These are phyloP conservation scores for Phania funesta DNA, from an alignment of 2,888 invertebrate species.

Conservation along the genomic window DNA sequence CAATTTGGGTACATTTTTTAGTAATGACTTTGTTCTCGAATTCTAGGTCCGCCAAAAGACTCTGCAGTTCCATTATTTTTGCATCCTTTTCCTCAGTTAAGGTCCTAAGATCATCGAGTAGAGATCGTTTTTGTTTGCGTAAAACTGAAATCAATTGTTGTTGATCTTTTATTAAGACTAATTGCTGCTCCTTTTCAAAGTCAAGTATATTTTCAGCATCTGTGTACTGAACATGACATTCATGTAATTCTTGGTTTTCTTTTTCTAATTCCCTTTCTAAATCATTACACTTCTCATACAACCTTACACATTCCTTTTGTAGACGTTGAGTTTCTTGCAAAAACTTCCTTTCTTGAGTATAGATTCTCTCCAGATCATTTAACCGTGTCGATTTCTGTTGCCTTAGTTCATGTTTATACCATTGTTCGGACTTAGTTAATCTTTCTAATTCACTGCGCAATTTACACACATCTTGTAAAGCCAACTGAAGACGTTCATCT, in stretches of 20 bases:
- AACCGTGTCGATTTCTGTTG: conserved; percentile 75
- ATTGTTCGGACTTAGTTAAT: conserved; percentile 77
- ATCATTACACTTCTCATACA: conserved; percentile 73
- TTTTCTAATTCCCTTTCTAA: conserved; percentile 71
- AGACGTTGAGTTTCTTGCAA: conserved; percentile 77
- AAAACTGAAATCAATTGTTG: conserved; percentile 76
- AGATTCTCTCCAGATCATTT: conserved; percentile 77
- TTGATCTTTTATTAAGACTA: conserved; percentile 73
- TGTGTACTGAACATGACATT: conserved; percentile 17
- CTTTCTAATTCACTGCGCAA: conserved; percentile 77
- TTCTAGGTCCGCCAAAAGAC: conserved; percentile 73
- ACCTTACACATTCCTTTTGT: conserved; percentile 74
- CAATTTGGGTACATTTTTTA: conserved; percentile 73
- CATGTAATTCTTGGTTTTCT: conserved; percentile 58
- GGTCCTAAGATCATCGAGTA: conserved; percentile 74
- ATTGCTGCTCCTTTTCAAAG: conserved; percentile 74
- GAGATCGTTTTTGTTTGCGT: conserved; percentile 76
- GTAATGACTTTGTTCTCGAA: conserved; percentile 77
- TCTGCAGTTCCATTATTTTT: conserved; percentile 73
- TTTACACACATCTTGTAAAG: conserved; percentile 74
- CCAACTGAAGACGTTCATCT: conserved; percentile 71
- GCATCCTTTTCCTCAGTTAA: conserved; percentile 74
- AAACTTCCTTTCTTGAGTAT: conserved; percentile 78
- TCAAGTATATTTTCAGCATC: conserved; percentile 28
- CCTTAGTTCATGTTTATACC: conserved; percentile 78